Evolutionary conservation across 2,888 invertebrate genomes (phyloP), one percentile per base, ranked within the genome.

Genomic region (Zonitis immaculata): DNA sequence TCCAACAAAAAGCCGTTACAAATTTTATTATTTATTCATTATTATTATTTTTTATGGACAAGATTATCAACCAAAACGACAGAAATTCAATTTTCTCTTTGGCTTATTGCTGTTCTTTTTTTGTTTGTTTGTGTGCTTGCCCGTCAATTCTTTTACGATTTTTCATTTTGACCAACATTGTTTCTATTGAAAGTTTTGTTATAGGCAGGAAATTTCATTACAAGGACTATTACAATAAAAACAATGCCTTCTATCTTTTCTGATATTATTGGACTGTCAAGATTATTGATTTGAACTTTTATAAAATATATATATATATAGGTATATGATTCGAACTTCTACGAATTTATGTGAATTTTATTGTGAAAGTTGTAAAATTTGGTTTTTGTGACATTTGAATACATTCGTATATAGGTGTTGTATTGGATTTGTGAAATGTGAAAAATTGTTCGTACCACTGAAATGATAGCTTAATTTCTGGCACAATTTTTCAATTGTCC

Each of bases 41-140:
- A n/a, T n/a, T n/a, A n/a, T n/a, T n/a, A n/a, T n/a, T n/a, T n/a
- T n/a, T n/a, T n/a, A n/a, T n/a, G n/a, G n/a, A n/a, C n/a, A n/a
- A n/a, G n/a, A n/a, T n/a, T n/a, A n/a, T n/a, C n/a, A n/a, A n/a
- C n/a, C n/a, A n/a, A n/a, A n/a, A n/a, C n/a, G 9, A 44, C 44
- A 5, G 49, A 28, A 49, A 49, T 49, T 44, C 30, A 49, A 49
- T 49, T 49, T 27, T 49, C 43, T 28, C 14, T 20, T 8, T 28
- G 12, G 6, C 16, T 44, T 26, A 20, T 18, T 47, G 14, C n/a
- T n/a, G n/a, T n/a, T n/a, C n/a, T n/a, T n/a, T n/a, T n/a, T n/a
- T n/a, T n/a, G n/a, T n/a, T n/a, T n/a, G n/a, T n/a, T n/a, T n/a
- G n/a, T n/a, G n/a, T n/a, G n/a, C n/a, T n/a, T n/a, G n/a, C n/a